Conservation (phyloP, 2,113 vertebrate species). For the Platysternon megacephalum region DNA sequence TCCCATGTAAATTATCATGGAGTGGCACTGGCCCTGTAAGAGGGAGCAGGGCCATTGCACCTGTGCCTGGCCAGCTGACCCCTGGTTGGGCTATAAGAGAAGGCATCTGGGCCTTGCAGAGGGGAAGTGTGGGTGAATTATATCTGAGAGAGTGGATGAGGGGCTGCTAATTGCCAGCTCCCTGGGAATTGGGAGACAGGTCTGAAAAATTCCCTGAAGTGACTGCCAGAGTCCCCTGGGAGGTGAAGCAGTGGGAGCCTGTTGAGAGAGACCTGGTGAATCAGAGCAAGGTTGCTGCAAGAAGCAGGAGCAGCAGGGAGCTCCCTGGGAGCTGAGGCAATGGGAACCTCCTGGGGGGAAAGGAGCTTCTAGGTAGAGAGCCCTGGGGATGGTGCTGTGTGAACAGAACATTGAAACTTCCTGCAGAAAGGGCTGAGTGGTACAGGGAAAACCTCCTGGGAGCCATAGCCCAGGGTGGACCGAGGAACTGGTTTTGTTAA, state of each 20-base stretch:
- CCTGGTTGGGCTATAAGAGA: not conserved
- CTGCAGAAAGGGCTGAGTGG: not conserved
- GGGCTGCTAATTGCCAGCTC: not conserved
- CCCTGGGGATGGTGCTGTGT: not conserved
- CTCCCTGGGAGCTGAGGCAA: no score
- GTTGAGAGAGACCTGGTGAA: no score
- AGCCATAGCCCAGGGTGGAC: not conserved
- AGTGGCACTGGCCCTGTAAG: no score
- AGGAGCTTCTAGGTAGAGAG: not conserved
- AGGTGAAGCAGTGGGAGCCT: no score
- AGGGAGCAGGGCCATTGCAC: not conserved
- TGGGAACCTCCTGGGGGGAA: no score
- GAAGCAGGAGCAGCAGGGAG: no score
- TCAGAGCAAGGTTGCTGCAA: no score
- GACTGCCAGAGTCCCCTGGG: no score
- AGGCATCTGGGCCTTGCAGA: not conserved
- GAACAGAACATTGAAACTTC: not conserved
- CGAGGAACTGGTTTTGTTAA: not conserved
- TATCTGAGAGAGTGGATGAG: no score
- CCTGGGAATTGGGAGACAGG: not conserved
- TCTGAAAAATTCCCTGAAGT: no score
- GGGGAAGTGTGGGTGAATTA: not conserved
- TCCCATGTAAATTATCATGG: not conserved
- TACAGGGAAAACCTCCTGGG: not conserved
- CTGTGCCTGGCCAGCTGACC: no score